Evolutionary conservation across 2,113 vertebrate species (phyloP).

Genomic region (Cyprinodon variegatus): DNA sequence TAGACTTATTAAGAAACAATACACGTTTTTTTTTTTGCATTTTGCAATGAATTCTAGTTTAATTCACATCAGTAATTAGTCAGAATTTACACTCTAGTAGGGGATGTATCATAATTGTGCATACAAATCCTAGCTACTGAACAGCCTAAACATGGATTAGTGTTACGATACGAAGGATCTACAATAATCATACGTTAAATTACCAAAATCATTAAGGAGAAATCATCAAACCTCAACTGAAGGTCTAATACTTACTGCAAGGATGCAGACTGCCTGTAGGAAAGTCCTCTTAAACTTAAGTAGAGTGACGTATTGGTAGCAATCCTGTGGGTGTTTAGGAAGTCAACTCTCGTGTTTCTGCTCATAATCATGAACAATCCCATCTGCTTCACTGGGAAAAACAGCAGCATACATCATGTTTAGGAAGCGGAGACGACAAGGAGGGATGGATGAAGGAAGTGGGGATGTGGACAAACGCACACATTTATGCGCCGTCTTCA

Average conservation of each 20-base stretch:
- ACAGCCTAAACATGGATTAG: neutral
- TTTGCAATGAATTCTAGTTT: neutral
- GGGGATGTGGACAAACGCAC: slow-evolving; percentile 25
- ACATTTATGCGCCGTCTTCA: slow-evolving; percentile 25
- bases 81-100: neutral
- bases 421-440: slow-evolving; percentile 10
- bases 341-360: slow-evolving; percentile 15
- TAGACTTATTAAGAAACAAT: neutral
- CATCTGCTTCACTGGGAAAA: slow-evolving; percentile 40
- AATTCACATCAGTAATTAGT: neutral
- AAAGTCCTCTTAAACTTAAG: slow-evolving; percentile 29
- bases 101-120: neutral
- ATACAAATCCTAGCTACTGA: neutral
- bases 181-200: neutral
- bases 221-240: neutral
- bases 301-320: slow-evolving; percentile 25
- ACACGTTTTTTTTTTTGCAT: neutral
- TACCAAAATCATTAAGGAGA: neutral
- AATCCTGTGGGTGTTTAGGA: slow-evolving; percentile 13
- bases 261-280: neutral
- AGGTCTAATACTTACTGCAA: neutral
- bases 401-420: slow-evolving; percentile 31
- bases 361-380: slow-evolving; percentile 36
- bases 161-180: neutral
- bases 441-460: slow-evolving; percentile 22